Base-by-base conservation (phyloP, 2,888 invertebrate genomes). In the Athalia rosae region DNA sequence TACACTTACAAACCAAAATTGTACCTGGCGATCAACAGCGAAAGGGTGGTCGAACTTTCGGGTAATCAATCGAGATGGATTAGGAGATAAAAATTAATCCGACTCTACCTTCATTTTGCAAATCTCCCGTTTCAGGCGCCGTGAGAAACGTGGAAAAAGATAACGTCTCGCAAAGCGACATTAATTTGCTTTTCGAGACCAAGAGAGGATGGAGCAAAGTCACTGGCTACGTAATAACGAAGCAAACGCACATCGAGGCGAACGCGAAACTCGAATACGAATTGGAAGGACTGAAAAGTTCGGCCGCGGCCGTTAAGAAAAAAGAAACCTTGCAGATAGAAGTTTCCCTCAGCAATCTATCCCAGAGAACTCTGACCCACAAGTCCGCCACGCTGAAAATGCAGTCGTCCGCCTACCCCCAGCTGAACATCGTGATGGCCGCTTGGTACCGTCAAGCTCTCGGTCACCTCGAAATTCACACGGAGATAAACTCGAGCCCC, bases 101-200 rank as follows among this genome's bases (percentile, higher is more conserved):
- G 41, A 28, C 2, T 3, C 62, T 76, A 69, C 67, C 76, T 78
- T 28, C 0, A 74, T 79, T 7, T 53, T 3, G 11, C 41, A 53
- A 4, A 1, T 41, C 3, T 74, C n/a, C n/a, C n/a, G n/a, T 88
- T 88, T 79, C 84, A 93, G 94, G 94, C 66, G 91, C 91, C 0
- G 89, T 94, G 13, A 92, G 92, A 83, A 91, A 92, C 79, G 92
- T 93, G 9, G 92, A 92, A 59, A 95, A 95, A 88, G 93, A 92
- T 81, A 94, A 94, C 3, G 93, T 95, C 41, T 93, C 93, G 0
- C 96, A 96, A 86, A 95, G 94, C 85, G 95, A 96, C 81, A 93
- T 96, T 7, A 92, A 94, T 79, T 89, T 95, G 8, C 94, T 94
- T 69, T 96, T 96, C 85, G 94, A 95, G 90, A 96, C 96, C 0